Base-by-base conservation (phyloP, 1,140 invertebrate species). In the Helicoverpa zea region DNA sequence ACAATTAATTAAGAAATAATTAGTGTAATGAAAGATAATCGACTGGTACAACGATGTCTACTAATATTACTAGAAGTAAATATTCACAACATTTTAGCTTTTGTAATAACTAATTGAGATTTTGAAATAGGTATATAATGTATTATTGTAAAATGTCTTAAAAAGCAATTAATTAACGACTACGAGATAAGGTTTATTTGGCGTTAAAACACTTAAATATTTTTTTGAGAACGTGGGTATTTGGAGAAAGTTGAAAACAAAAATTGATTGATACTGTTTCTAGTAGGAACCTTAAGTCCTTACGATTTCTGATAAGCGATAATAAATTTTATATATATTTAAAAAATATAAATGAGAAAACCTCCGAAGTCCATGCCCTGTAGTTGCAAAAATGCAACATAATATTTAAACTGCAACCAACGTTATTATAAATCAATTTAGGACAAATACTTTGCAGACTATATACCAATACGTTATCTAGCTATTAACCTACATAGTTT, bases 1-100 rank as follows among this genome's bases (percentile, higher is more conserved):
- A 78, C 56, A 81, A 23, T 81, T 81, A 78, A 81, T 81, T 78
- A 78, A 64, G 80, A 30, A 81, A 81, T 73, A 77, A 81, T 76
- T 81, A 81, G 61, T 77, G 61, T 66, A 66, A 77, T 77, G 61
- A 54, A 52, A 64, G 47, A 78, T 78, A 68, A 54, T 54, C n/a
- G 7, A 66, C 56, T 43, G 30, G 12, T 54, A 29, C 30, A 30
- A 4, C 4, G 11, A 77, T n/a, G 18, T 18, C 9, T 16, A 47
- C 47, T 56, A n/a, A 54, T 58, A 63, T 66, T 29, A 47, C 12
- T 79, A 43, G 3, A 35, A 7, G 11, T 54, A 66, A 29, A 77
- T 54, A 52, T 68, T 29, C 16, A 29, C 18, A 14, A 30, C 68
- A 23, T 63, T 76, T 59, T 54, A 3, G 13, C 16, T 43, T 51